Evolutionary conservation across 1,140 invertebrate species (phyloP), one percentile per base, ranked within the genome.

Genomic region (Micrasema longulum): DNA sequence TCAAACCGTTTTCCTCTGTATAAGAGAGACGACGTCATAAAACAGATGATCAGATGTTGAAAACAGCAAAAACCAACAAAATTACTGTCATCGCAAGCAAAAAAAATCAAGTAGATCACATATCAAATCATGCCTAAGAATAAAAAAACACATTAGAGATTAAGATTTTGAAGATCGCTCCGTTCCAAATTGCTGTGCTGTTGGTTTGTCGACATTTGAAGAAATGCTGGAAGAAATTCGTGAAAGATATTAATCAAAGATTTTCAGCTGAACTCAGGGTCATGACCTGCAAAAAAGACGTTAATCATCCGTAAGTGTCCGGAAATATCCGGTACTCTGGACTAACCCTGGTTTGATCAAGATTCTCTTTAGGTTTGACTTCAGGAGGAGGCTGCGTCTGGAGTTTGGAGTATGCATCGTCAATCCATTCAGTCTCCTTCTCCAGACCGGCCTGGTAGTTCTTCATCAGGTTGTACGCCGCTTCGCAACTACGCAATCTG

Each of bases 371-470:
- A 10, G 91, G 89, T 78, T 90, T 86, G 67, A 90, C 89, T 78
- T 92, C 91, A 35, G 91, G 86, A 20, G 91, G 89, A 50, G 90
- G 89, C 45, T 90, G 80, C 2, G 86, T 88, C 76, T 93, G 91
- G 5, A 95, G 86, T 80, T 92, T 92, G 43, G 82, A 85, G 77
- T 93, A 92, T 9, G 82, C 77, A 68, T 84, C 93, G 77, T 95
- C 93, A 41, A 97, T 88, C 89, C 95, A 97, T 77, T 91, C 90
- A 76, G 94, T 92, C 80, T 97, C 96, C 69, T 91, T 91, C 78
- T 94, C 90, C 76, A 96, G 90, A 35, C 93, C 91, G 73, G 91
- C 94, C 74, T 92, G 91, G 84, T 97, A 96, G 78, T 93, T 93
- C 69, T 94, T 91, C 70, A 97, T 88, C 38, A 97, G 85, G 77